These are phyloP conservation scores for Drosophila sulfurigaster DNA, from an alignment of 1,140 invertebrate species.

Conservation along the genomic window DNA sequence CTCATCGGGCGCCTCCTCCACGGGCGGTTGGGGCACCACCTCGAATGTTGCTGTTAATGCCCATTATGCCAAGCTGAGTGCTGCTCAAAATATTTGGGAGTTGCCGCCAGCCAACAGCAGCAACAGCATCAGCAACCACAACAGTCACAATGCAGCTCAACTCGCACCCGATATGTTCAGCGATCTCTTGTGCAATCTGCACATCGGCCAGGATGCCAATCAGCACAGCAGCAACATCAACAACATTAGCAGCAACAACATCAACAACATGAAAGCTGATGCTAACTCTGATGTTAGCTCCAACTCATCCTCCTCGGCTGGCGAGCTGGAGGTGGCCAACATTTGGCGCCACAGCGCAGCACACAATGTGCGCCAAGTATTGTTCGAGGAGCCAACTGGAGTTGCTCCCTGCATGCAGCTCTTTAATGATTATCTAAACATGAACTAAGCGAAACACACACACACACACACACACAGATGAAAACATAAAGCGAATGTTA, in stretches of 20 bases:
- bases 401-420: slow-evolving; percentile 86
- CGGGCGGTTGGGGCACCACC: slow-evolving; percentile 29
- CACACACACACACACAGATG: background rate
- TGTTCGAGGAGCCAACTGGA: slow-evolving; percentile 62
- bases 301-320: slow-evolving; percentile 69
- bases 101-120: slow-evolving; percentile 53
- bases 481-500: slow-evolving; percentile 53
- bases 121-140: slow-evolving; percentile 28
- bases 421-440: slow-evolving; percentile 87
- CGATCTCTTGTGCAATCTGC: slow-evolving; percentile 78
- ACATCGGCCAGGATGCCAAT: slow-evolving; percentile 57
- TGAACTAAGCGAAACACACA: slow-evolving; percentile 83
- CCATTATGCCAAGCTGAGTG: slow-evolving; percentile 67
- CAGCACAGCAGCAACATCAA: slow-evolving; percentile 2
- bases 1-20: slow-evolving; percentile 61
- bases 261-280: slow-evolving; percentile 3
- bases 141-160: slow-evolving; percentile 19
- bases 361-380: slow-evolving; percentile 39
- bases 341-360: slow-evolving; percentile 55
- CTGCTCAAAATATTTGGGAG: slow-evolving; percentile 75
- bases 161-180: slow-evolving; percentile 71
- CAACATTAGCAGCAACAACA: no score
- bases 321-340: slow-evolving; percentile 64
- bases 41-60: slow-evolving; percentile 28
- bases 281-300: slow-evolving; percentile 71